These are phyloP conservation scores for Pheosia gnoma DNA, from an alignment of 2,888 invertebrate genomes.

Conservation along the genomic window DNA sequence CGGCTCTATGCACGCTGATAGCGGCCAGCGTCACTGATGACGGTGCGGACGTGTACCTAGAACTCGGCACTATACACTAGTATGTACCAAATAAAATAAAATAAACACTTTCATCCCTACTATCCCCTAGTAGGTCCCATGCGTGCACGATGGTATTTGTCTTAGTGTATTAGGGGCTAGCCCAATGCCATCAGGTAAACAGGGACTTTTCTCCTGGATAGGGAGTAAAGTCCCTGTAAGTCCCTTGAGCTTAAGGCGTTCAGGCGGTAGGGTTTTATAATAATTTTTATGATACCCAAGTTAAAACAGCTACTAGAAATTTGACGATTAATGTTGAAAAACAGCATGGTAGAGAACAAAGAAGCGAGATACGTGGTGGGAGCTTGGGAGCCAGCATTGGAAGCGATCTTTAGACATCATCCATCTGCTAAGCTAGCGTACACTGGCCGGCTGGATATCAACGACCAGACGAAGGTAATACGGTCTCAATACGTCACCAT, in stretches of 20 bases:
- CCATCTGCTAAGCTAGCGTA: conserved; percentile 86
- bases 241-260: no score
- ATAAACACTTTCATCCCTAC: no score
- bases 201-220: no score
- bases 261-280: no score
- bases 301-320: no score
- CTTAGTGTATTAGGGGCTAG: no score
- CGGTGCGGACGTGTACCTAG: conserved; percentile 67
- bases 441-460: conserved; percentile 84
- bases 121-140: no score
- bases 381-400: conserved; percentile 85
- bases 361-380: conserved; percentile 76
- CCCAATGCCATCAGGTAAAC: no score
- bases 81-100: conserved; percentile 36
- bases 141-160: no score
- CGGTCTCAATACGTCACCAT: no score
- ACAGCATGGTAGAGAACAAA: conserved; percentile 80
- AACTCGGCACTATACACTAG: conserved; percentile 71
- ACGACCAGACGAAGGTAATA: conserved; percentile 81
- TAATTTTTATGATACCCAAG: no score
- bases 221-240: no score
- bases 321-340: neutral
- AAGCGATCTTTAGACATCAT: conserved; percentile 83
- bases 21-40: conserved; percentile 65
- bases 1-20: conserved; percentile 67